Conservation (phyloP, 2,888 invertebrate species). For the Spilosoma lubricipeda region DNA sequence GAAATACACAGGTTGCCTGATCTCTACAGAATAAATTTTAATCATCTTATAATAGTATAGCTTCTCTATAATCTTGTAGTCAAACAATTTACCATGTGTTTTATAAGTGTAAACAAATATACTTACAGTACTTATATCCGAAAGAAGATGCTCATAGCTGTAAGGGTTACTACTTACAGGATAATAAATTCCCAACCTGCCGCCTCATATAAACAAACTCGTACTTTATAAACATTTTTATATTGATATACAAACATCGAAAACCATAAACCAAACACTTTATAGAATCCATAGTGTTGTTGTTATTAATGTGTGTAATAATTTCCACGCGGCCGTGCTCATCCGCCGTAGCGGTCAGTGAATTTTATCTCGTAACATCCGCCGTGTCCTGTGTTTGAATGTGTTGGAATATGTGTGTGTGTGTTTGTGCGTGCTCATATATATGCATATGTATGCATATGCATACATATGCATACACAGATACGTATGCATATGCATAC, state of each 20-base stretch:
- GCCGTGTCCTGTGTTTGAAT: conserved; percentile 15
- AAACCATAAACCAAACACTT: background rate
- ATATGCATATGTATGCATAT: no score
- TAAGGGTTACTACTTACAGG: background rate
- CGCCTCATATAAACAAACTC: conserved; percentile 1
- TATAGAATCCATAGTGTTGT: conserved; percentile 19
- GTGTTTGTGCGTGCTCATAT: background rate
- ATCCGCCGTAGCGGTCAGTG: conserved; percentile 47
- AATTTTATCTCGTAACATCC: conserved; percentile 53
- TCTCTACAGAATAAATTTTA: background rate
- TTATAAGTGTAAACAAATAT: background rate
- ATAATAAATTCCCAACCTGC: background rate
- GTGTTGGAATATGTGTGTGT: background rate
- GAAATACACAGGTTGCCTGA: no score
- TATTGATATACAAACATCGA: background rate
- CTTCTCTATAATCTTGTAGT: background rate
- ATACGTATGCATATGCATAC: no score
- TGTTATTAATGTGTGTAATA: conserved; percentile 45
- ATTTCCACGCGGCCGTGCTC: conserved; percentile 38
- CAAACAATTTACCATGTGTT: background rate
- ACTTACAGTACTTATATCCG: no score
- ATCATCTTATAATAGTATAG: background rate
- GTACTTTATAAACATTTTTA: conserved; percentile 1
- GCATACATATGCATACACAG: no score
- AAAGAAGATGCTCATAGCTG: background rate